Evolutionary conservation across 1,140 invertebrate genomes (phyloP).

Genomic region (Drosophila leontia): DNA sequence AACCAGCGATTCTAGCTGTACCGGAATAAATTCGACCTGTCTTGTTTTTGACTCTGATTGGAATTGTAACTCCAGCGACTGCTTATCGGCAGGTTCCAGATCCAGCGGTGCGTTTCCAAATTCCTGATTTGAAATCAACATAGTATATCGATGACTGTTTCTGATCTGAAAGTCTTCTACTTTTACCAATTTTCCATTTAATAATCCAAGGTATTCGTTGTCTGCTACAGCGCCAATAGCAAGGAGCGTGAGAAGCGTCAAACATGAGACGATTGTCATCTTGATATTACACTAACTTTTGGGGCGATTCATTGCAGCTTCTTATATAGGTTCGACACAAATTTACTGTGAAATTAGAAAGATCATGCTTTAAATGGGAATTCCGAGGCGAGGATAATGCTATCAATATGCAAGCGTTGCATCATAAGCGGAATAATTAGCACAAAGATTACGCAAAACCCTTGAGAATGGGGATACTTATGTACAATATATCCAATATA

Average conservation of each 20-base stretch:
- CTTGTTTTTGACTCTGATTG: not conserved
- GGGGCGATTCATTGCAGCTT: not conserved
- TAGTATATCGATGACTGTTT: too few species aligned
- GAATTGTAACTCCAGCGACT: not conserved
- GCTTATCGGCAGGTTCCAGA: not conserved
- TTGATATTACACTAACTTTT: not conserved
- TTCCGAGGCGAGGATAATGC: not conserved
- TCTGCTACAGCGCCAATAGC: not conserved
- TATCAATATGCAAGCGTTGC: slow-evolving; percentile 10
- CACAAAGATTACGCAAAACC: slow-evolving; percentile 1
- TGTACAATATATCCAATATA: too few species aligned
- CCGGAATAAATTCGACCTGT: not conserved
- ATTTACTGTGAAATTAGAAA: not conserved
- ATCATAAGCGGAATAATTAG: not conserved
- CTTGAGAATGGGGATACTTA: not conserved
- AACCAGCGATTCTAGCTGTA: not conserved
- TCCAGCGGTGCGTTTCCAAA: too few species aligned
- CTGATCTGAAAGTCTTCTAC: not conserved
- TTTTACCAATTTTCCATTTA: not conserved
- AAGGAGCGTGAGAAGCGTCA: not conserved
- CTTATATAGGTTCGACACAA: slow-evolving; percentile 25
- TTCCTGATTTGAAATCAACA: not conserved
- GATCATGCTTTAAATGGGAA: not conserved
- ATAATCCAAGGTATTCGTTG: not conserved
- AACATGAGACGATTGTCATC: not conserved